Base-by-base conservation (phyloP, 37 sponge, comb jelly and placozoan genomes). In the Axinella damicornis region DNA sequence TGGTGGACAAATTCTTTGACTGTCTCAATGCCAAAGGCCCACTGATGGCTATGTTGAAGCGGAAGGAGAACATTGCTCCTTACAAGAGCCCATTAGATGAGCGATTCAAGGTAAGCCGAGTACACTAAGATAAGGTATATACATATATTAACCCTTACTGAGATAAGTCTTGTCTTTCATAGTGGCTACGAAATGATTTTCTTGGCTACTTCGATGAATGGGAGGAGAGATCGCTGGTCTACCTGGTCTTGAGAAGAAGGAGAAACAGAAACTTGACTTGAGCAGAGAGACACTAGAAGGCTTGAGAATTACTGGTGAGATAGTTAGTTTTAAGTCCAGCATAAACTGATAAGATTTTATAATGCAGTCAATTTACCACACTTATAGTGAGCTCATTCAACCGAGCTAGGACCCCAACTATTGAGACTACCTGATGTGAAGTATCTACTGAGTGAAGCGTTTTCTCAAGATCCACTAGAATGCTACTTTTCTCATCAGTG, bases 401-500 rank as follows among this genome's bases (percentile, higher is more conserved):
- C n/a, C n/a, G n/a, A n/a, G n/a, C n/a, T n/a, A n/a, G n/a, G n/a
- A n/a, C n/a, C n/a, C n/a, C n/a, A n/a, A n/a, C n/a, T n/a, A n/a
- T n/a, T n/a, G n/a, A n/a, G n/a, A n/a, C n/a, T n/a, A n/a, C n/a
- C n/a, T n/a, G n/a, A n/a, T n/a, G n/a, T n/a, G n/a, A n/a, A 71
- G 28, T 72, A 82, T 52, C 27, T 82, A 14, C 25, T 82, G 22
- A 82, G 65, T 82, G 83, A 82, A 24, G 84, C 63, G 6, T 84
- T 84, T 46, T 54, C 66, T 12, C 84, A 84, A 46, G 75, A 84
- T 57, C 75, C 66, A 0, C 66, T 84, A 2, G 84, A 84, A 66
- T 17, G 65, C 5, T 84, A 84, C 57, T 74, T 84, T 30, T 84
- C 84, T n/a, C 54, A 68, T 12, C 76, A 84, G 32, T 63, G 83